Evolutionary conservation across 2,888 invertebrate genomes (phyloP).

Genomic region (Amiota mariae): DNA sequence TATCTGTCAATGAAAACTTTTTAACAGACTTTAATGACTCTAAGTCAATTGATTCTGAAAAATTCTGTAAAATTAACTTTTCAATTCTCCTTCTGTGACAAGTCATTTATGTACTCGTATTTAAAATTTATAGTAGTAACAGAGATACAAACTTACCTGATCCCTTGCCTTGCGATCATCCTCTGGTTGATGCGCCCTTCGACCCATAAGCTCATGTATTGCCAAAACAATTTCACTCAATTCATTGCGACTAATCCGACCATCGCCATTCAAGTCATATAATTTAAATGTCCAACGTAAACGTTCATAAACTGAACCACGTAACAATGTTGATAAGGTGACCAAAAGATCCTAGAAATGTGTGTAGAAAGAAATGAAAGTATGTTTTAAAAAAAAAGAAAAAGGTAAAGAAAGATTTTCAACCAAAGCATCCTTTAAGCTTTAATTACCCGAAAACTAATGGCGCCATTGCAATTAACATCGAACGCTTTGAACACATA

Average conservation of each 20-base stretch:
- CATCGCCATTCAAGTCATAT: conserved; percentile 97
- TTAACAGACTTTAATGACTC: too few species aligned
- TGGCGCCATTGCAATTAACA: conserved; percentile 96
- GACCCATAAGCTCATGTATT: conserved; percentile 92
- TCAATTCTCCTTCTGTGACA: too few species aligned
- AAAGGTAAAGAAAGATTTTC: conserved; percentile 1
- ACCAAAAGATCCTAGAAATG: conserved; percentile 89
- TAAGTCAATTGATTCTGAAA: not conserved
- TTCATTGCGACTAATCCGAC: conserved; percentile 93
- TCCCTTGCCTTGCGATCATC: conserved; percentile 90
- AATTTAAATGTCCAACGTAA: conserved; percentile 96
- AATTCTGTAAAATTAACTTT: too few species aligned
- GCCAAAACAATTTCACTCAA: conserved; percentile 90
- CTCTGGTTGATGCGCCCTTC: conserved; percentile 83
- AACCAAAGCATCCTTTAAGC: not conserved
- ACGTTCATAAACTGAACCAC: conserved; percentile 95
- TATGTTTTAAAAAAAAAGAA: conserved; percentile 24
- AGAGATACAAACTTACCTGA: conserved; percentile 75
- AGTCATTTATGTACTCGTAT: not conserved
- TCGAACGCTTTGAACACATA: conserved; percentile 99
- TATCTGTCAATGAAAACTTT: too few species aligned
- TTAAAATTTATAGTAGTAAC: not conserved
- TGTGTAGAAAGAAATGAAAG: too few species aligned
- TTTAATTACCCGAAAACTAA: conserved; percentile 93
- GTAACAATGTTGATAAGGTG: conserved; percentile 90